Evolutionary conservation across 2,888 invertebrate genomes (phyloP).

Genomic region (Chrysotoxum bicinctum): DNA sequence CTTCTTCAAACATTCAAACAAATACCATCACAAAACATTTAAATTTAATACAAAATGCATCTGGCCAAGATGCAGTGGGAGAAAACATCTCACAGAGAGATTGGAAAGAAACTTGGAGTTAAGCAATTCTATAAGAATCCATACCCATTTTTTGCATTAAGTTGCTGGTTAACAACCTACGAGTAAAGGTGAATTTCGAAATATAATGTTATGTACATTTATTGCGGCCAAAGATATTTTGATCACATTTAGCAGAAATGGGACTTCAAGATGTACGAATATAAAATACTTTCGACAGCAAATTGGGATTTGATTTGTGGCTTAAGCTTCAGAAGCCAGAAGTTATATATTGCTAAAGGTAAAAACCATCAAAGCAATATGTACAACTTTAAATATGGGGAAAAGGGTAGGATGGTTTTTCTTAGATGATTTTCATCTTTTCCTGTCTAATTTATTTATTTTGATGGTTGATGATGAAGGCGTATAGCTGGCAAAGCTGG

Average conservation of each 20-base stretch:
- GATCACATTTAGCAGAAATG: not conserved
- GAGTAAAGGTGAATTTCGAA: not conserved
- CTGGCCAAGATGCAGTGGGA: not conserved
- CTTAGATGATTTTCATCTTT: too few species aligned
- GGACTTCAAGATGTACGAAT: not conserved
- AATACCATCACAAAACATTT: slow-evolving; percentile 24
- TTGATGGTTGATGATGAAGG: too few species aligned
- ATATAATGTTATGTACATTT: not conserved
- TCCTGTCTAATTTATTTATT: too few species aligned
- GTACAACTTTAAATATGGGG: too few species aligned
- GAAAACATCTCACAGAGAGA: not conserved
- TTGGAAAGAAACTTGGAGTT: not conserved
- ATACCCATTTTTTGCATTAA: not conserved
- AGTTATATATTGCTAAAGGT: too few species aligned
- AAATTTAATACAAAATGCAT: not conserved
- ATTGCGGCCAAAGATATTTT: not conserved
- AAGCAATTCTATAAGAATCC: slow-evolving; percentile 2
- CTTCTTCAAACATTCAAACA: slow-evolving; percentile 37
- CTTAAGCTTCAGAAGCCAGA: too few species aligned
- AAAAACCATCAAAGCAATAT: too few species aligned
- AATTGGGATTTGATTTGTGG: slow-evolving; percentile 2
- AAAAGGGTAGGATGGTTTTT: too few species aligned
- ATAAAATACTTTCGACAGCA: not conserved
- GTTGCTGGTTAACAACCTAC: not conserved
- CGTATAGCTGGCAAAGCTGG: too few species aligned